Percentiles rank a stretch among this genome's conserved stretches.
Evolutionary conservation across 2,797 vertebrate species (phyloP).

Genomic region (Mus caroli): DNA sequence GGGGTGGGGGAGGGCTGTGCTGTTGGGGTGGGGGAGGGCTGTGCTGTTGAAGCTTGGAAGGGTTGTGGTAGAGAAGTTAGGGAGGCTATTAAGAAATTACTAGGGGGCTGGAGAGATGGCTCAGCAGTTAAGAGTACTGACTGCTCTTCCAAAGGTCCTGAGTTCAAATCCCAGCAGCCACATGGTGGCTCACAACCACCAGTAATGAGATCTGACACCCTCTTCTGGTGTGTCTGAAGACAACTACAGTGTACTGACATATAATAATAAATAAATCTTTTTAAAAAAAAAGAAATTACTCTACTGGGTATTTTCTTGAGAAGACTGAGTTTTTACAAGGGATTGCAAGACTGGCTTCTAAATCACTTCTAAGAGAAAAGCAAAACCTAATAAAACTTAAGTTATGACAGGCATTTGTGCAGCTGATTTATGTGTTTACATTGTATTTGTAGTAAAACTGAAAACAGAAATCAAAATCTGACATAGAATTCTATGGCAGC

Average conservation of each 20-base stretch:
- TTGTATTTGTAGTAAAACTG: neutral
- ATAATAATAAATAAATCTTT: too few relatives aligned
- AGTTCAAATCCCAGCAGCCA: too few relatives aligned
- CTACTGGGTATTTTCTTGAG: neutral
- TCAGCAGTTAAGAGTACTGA: too few relatives aligned
- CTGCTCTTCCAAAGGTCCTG: too few relatives aligned
- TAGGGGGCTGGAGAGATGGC: too few relatives aligned
- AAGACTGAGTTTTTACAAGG: conserved; percentile 16
- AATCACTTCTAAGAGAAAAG: conserved; percentile 34
- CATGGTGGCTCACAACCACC: too few relatives aligned
- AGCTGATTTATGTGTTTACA: conserved; percentile 27
- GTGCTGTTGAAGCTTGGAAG: neutral
- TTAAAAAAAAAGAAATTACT: conserved; percentile 3
- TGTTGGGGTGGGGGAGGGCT: neutral
- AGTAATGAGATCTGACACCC: too few relatives aligned
- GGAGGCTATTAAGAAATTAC: conserved; percentile 42
- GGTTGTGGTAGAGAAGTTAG: neutral
- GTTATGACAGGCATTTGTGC: neutral
- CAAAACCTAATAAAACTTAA: conserved; percentile 57
- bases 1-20: neutral
- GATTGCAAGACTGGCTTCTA: conserved; percentile 33
- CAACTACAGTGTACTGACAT: too few relatives aligned
- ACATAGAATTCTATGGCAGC: neutral
- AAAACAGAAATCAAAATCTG: conserved; percentile 10
- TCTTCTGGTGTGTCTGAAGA: too few relatives aligned